phyloP scores from a whole-genome alignment of 2,888 invertebrate genomes.

The Sympetrum striolatum region DNA sequence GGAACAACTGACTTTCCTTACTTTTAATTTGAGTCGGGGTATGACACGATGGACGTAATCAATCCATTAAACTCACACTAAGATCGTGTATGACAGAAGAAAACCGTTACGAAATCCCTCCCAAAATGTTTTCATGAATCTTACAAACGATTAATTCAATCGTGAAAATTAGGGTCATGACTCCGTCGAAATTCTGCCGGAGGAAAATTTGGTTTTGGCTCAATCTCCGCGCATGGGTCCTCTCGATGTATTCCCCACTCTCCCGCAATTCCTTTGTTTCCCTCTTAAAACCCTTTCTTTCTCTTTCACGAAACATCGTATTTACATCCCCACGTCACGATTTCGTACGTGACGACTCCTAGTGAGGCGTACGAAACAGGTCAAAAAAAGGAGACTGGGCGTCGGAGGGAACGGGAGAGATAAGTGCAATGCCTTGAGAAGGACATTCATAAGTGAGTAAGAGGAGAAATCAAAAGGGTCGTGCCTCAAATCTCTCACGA shows the following conservation, averaged over 20 bases:
- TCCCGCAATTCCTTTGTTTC: not conserved
- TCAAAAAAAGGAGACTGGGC: not conserved
- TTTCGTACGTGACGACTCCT: not conserved
- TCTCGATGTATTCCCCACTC: not conserved
- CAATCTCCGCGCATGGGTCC: not conserved
- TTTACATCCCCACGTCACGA: not conserved
- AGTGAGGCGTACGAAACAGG: not conserved
- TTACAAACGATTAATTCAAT: no score
- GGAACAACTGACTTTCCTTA: no score
- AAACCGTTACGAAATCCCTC: no score
- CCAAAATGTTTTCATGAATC: no score
- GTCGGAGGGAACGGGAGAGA: not conserved
- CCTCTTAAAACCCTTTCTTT: not conserved
- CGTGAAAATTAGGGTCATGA: no score
- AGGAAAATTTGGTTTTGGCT: no score
- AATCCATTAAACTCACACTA: no score
- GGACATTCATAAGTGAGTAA: not conserved
- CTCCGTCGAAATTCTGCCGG: no score
- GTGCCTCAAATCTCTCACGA: not conserved
- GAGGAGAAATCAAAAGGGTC: not conserved
- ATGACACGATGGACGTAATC: no score
- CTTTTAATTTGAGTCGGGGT: no score
- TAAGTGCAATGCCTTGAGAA: not conserved
- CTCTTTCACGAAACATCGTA: not conserved
- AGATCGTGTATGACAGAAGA: no score